phyloP scores from a whole-genome alignment of 2,113 vertebrate species.

The Lophius piscatorius region DNA sequence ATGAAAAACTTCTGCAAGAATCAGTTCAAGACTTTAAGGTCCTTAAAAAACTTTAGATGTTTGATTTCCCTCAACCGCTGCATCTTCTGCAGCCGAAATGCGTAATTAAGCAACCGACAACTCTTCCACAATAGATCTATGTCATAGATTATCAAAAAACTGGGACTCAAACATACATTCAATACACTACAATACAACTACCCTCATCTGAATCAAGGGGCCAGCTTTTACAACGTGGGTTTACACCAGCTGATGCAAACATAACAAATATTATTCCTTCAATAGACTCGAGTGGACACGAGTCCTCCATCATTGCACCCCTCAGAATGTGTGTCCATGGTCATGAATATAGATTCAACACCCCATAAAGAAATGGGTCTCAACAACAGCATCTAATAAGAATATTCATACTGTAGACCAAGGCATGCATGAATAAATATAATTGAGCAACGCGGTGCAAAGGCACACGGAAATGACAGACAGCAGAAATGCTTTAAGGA shows the following conservation, averaged over 20 bases:
- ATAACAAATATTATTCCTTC: constrained; percentile 50
- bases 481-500: constrained; percentile 24
- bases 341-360: constrained; percentile 58
- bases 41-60: constrained; percentile 8
- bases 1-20: neutral
- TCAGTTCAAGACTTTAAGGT: neutral
- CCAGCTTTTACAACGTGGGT: constrained; percentile 25
- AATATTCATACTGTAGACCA: constrained; percentile 56
- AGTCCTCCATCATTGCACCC: constrained; percentile 48
- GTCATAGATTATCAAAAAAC: constrained; percentile 35
- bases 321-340: constrained; percentile 32
- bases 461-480: constrained; percentile 48
- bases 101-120: constrained; percentile 26
- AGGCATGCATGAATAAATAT: constrained; percentile 60
- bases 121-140: constrained; percentile 14
- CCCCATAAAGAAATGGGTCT: constrained; percentile 40
- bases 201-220: constrained; percentile 38
- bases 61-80: constrained; percentile 2
- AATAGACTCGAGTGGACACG: constrained; percentile 28
- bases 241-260: constrained; percentile 58
- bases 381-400: constrained; percentile 44
- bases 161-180: constrained; percentile 35
- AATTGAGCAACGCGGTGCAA: constrained; percentile 40
- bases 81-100: constrained; percentile 15
- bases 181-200: too few relatives aligned